Base-by-base conservation (phyloP, 2,113 vertebrate species). In the western clawed frog (Xenopus tropicalis) region DNA sequence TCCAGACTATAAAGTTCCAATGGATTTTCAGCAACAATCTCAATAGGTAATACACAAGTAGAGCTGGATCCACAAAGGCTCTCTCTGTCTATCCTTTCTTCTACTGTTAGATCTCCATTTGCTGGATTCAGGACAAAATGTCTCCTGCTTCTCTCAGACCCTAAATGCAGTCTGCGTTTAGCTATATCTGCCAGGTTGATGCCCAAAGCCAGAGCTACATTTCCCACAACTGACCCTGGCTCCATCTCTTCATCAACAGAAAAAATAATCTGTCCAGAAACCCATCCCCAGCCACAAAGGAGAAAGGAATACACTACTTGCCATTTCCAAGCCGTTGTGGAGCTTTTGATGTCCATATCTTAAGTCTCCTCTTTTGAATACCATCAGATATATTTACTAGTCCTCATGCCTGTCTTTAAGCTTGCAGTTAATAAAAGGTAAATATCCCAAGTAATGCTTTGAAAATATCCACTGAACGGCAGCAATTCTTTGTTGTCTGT, bases 221-320 rank as follows among this genome's bases (percentile, higher is more conserved):
- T 91, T 75, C 91, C 91, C 70, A 92, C 90, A 79, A 88, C 75
- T 1, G 90, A 88, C 79, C 91, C 91, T 23, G 83, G 87, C 80
- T 86, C 84, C 9, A 86, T 79, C 81, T 87, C 89, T 9, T 65
- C 62, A 11, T 11, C 23, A 65, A 65, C 19, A 65, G 37, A 65
- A 65, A 20, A 43, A 14, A 3, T 19, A 65, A 65, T 90, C 48
- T 87, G 90, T 1, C 85, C 70, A 70, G 81, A 87, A 84, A 79
- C 79, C 87, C 80, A 91, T 87, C 90, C 88, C 77, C 88, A 82
- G 62, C 62, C 44, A 65, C 62, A 65, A 20, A 65, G 62, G n/a
- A 65, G n/a, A 65, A 44, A 65, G 1, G n/a, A 20, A 44, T 20
- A 65, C 17, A 65, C 29, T 65, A 65, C 62, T 65, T 65, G 62